Conservation (phyloP, 2,797 vertebrate species). For the Pangasius larnaudii region DNA sequence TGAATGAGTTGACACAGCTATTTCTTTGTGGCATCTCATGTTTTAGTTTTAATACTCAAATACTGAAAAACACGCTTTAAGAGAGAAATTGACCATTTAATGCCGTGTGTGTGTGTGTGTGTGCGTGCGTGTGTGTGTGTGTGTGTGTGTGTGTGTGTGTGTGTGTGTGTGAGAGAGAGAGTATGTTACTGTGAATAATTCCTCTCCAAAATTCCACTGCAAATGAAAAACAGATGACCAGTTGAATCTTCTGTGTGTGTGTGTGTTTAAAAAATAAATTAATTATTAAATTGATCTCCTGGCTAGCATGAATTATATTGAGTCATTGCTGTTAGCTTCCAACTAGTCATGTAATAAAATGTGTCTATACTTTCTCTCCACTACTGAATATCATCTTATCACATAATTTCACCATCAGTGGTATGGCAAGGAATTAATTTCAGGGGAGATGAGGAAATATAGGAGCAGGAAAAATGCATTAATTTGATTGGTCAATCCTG, state of each 20-base stretch:
- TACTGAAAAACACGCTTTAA: slow-evolving; percentile 9
- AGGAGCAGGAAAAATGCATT: neutral
- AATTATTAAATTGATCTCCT: neutral
- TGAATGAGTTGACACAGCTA: neutral
- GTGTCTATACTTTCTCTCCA: neutral
- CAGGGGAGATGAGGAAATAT: neutral
- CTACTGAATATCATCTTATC: neutral
- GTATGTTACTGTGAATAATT: slow-evolving; percentile 39
- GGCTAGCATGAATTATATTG: neutral
- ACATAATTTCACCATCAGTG: too few species aligned
- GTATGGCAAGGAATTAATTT: neutral
- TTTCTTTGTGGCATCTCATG: slow-evolving; percentile 9
- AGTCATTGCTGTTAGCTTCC: slow-evolving; percentile 3
- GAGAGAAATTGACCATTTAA: slow-evolving; percentile 11
- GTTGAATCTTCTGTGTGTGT: slow-evolving; percentile 34
- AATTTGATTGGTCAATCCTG: neutral
- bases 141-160: slow-evolving; percentile 23
- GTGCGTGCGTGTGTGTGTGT: slow-evolving; percentile 25
- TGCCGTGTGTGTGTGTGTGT: slow-evolving; percentile 4
- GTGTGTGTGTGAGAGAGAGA: neutral
- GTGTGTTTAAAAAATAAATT: neutral
- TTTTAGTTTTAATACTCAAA: slow-evolving; percentile 10
- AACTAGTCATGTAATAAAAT: neutral
- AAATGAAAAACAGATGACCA: slow-evolving; percentile 56
- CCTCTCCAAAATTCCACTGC: slow-evolving; percentile 37